Base-by-base conservation (phyloP, 2,888 invertebrate genomes). In the Eupithecia pulchellata region DNA sequence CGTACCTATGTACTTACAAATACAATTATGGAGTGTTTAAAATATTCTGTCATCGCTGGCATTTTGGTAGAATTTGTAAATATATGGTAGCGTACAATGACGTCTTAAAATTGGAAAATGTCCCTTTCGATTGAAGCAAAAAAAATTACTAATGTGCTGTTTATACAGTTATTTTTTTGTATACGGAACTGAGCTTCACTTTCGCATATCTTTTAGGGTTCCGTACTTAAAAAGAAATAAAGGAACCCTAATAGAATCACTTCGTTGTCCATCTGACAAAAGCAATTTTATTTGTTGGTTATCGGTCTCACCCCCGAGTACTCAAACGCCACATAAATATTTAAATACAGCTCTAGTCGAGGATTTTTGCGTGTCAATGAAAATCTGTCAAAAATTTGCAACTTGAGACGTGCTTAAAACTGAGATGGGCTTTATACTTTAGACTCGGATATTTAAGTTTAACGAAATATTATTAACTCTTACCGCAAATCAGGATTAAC, bases 401-500 rank as follows among this genome's bases (percentile, higher is more conserved):
- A n/a, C n/a, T n/a, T n/a, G n/a, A n/a, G n/a, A n/a, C n/a, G n/a
- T n/a, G n/a, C n/a, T n/a, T n/a, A n/a, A n/a, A n/a, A n/a, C n/a
- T n/a, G n/a, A n/a, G n/a, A n/a, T n/a, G n/a, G n/a, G n/a, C n/a
- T n/a, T n/a, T n/a, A n/a, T n/a, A n/a, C n/a, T n/a, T n/a, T n/a
- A n/a, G n/a, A n/a, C n/a, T n/a, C n/a, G n/a, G n/a, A n/a, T n/a
- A n/a, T n/a, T 9, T 8, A 2, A 47, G 42, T 47, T 9, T n/a
- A n/a, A 42, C n/a, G 8, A 66, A 66, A 66, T 52, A 32, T 39
- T 66, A 69, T 64, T 25, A 2, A 30, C 61, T 65, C 57, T 36
- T 67, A 78, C 78, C 75, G 66, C 78, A 77, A 61, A 77, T 58
- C 57, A 73, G 75, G 70, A 78, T 73, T 69, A 73, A 20, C 36